Conservation (phyloP, 2,797 vertebrate species). For the Champsocephalus gunnari region DNA sequence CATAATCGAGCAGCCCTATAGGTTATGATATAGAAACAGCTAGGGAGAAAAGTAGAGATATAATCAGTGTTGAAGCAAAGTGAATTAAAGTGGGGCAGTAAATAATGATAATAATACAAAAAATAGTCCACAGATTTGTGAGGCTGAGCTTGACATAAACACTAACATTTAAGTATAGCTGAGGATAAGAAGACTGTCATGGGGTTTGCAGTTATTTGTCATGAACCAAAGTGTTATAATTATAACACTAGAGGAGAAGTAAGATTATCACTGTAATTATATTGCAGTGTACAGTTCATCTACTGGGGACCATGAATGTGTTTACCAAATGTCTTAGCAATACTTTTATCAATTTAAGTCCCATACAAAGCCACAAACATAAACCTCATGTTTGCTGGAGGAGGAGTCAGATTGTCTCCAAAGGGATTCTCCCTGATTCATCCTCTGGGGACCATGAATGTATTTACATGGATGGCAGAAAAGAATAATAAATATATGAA, state of each 20-base stretch:
- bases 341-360: neutral
- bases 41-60: conserved; percentile 19
- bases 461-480: neutral
- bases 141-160: neutral
- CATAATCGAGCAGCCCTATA: neutral
- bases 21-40: conserved; percentile 33
- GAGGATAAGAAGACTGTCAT: too few species aligned
- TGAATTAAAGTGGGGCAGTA: neutral
- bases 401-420: neutral
- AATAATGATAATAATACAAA: neutral
- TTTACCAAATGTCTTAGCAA: neutral
- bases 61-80: conserved; percentile 8
- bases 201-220: neutral
- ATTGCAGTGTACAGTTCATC: neutral
- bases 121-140: conserved; percentile 3
- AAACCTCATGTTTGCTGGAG: neutral
- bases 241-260: neutral
- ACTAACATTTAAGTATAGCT: neutral
- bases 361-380: neutral
- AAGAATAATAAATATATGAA: neutral
- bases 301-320: neutral
- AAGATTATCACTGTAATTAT: neutral
- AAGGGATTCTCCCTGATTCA: too few species aligned
- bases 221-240: neutral
- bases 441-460: too few species aligned